Base-by-base conservation (phyloP, 1,140 invertebrate genomes). In the Oscheius sp. region DNA sequence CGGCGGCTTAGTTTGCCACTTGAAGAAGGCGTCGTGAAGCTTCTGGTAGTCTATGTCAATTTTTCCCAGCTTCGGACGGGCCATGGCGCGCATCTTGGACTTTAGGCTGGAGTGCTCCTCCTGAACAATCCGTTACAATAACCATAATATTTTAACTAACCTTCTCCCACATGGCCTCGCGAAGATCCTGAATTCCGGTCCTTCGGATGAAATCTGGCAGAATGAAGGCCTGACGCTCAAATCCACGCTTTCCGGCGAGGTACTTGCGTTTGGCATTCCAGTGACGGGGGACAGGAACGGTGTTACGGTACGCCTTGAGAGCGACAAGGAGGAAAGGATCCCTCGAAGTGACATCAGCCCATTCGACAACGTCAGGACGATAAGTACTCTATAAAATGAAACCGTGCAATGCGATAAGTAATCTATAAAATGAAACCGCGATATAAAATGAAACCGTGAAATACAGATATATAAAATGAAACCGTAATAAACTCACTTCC, bases 41-140 rank as follows among this genome's bases (percentile, higher is more conserved):
- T 99, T 99, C 85, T 99, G 95, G 86, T 99, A 99, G 87, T 99
- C 97, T 79, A 99, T 99, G 84, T 99, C 96, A 78, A 99, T 99
- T 88, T 98, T 98, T 10, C 97, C 97, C 79, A 99, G 89, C 86
- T 99, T 99, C 0, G 97, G 97, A 34, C 97, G 88, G 0, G 95
- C 91, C 71, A 93, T 89, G 86, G 99, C 97, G 35, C 95, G 88
- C 95, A 99, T 99, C 87, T 99, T 99, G 0, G 94, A 91, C 85
- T 99, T 99, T 3, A 99, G 85, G 0, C 94, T 94, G 84, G 97
- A 97, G 31, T 92, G 90, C 84, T 97, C 95, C 82, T 99, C 97
- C 85, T 88, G 74, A 77, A 77, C 3, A 78, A 76, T 26, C 66
- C 15, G 15, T 15, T 13, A 63, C 35, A 32, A 23, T 68, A 18